Percentiles rank a stretch among this genome's conserved stretches.
Conservation (phyloP, 2,888 invertebrate genomes). For the Tolmerus cingulatus region DNA sequence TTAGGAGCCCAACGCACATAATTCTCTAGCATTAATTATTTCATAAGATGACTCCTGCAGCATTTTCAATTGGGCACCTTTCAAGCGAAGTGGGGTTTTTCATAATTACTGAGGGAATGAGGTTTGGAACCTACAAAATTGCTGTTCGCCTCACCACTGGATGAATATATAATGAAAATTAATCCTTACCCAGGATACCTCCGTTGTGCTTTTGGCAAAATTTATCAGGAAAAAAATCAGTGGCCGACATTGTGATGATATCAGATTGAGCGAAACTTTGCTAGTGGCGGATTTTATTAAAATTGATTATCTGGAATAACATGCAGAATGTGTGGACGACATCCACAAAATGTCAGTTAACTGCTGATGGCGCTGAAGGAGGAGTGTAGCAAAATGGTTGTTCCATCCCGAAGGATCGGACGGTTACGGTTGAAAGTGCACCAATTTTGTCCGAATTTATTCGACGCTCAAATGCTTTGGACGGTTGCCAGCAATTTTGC, state of each 20-base stretch:
- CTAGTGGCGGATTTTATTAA: neutral
- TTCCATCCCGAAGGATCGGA: neutral
- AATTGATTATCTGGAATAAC: conserved; percentile 11
- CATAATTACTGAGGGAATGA: neutral
- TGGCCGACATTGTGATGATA: neutral
- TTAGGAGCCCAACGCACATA: neutral
- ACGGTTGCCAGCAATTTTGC: neutral
- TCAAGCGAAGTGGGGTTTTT: neutral
- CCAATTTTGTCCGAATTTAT: neutral
- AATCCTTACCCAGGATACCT: neutral
- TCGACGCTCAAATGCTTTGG: neutral
- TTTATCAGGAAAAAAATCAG: neutral
- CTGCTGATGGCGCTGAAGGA: neutral
- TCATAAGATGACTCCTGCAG: neutral
- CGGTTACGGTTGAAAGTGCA: neutral
- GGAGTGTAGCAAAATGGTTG: neutral
- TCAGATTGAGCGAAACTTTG: neutral
- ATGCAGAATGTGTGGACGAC: neutral
- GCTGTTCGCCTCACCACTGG: neutral
- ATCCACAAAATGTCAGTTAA: neutral
- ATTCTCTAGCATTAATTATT: neutral
- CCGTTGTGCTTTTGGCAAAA: neutral
- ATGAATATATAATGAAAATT: neutral
- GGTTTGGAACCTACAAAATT: neutral
- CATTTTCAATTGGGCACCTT: neutral